Percentiles rank a stretch among this genome's conserved stretches.
These are phyloP conservation scores for Peromyscus melanophrys DNA, from an alignment of 2,797 vertebrate species.

Conservation along the genomic window DNA sequence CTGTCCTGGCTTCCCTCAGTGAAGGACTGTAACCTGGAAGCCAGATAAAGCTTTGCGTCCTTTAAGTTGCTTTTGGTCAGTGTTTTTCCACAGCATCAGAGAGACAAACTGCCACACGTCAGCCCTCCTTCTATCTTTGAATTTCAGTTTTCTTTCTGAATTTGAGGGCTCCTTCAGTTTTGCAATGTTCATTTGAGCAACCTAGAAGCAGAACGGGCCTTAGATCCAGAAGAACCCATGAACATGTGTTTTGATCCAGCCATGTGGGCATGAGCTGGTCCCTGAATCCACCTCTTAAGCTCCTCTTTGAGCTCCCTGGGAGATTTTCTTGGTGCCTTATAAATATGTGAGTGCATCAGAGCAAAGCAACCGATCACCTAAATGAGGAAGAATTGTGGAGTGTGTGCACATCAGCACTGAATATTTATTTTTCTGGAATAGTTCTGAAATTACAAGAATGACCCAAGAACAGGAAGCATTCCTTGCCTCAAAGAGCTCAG, in stretches of 20 bases:
- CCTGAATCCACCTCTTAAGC: not conserved
- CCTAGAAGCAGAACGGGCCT: not conserved
- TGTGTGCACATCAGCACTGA: not conserved
- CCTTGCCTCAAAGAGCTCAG: not conserved
- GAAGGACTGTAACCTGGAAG: not conserved
- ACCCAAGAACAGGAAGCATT: not conserved
- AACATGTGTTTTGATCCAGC: not conserved
- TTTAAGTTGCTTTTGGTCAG: too few species aligned
- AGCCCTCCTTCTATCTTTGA: not conserved
- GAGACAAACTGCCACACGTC: not conserved
- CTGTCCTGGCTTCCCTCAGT: not conserved
- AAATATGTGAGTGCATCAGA: not conserved
- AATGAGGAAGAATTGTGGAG: not conserved
- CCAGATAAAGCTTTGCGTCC: not conserved
- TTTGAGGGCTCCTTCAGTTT: not conserved
- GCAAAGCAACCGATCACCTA: not conserved
- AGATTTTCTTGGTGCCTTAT: not conserved
- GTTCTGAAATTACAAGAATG: not conserved
- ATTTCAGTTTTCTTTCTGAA: not conserved
- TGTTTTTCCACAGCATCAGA: not conserved
- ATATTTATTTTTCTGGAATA: not conserved
- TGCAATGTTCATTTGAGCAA: not conserved
- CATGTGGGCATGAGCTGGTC: not conserved
- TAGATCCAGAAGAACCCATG: not conserved
- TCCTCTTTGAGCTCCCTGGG: not conserved